Evolutionary conservation across 2,888 invertebrate species (phyloP).

Genomic region (Chrysolina americana): DNA sequence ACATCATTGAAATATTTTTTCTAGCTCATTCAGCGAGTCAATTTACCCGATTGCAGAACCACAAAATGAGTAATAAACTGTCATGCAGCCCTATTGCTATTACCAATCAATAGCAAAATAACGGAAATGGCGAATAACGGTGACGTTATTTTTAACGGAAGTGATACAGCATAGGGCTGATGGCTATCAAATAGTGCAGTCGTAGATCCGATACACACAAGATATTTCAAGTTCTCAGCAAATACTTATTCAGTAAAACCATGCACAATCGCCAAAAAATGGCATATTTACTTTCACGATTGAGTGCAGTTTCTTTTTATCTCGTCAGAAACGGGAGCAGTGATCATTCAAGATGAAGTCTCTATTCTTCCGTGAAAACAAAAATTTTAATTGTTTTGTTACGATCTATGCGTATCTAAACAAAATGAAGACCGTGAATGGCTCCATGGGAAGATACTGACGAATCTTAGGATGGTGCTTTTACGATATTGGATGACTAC

Average conservation of each 20-base stretch:
- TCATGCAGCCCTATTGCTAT: too few species aligned
- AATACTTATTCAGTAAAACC: not conserved
- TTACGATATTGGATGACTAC: not conserved
- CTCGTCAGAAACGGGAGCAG: not conserved
- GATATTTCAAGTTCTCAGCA: not conserved
- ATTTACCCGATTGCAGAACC: not conserved
- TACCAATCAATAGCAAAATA: too few species aligned
- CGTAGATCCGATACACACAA: not conserved
- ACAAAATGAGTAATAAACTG: not conserved
- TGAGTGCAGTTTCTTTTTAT: not conserved
- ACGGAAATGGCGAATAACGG: too few species aligned
- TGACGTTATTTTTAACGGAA: too few species aligned
- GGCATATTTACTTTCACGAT: not conserved
- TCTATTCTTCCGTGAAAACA: not conserved
- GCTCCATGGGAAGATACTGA: slow-evolving; percentile 2
- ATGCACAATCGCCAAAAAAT: not conserved
- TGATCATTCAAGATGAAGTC: not conserved
- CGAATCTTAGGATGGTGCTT: not conserved
- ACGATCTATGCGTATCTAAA: not conserved
- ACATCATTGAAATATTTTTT: too few species aligned
- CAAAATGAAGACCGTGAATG: not conserved
- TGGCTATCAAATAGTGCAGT: not conserved
- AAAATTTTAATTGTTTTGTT: not conserved
- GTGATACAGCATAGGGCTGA: too few species aligned
- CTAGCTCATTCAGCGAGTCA: too few species aligned